Evolutionary conservation across 2,797 vertebrate genomes (phyloP).

Genomic region (Spinus olivaceus): DNA sequence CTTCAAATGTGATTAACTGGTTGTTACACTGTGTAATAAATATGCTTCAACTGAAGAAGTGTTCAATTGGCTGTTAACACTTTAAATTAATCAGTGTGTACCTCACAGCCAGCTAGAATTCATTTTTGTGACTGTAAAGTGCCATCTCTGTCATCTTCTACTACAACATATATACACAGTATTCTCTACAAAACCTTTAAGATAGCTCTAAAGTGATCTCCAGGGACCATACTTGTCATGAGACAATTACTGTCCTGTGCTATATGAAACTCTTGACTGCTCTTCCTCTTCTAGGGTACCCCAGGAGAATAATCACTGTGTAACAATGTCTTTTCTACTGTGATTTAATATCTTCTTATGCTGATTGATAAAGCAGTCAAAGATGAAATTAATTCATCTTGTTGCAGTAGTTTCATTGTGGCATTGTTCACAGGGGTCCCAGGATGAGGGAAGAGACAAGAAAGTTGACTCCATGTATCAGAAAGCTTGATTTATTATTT

Average conservation of each 20-base stretch:
- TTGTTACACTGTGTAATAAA: background rate
- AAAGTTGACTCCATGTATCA: too few species aligned
- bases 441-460: too few species aligned
- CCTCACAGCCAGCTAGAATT: background rate
- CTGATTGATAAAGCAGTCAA: conserved; percentile 13
- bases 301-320: conserved; percentile 10
- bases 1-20: conserved; percentile 2
- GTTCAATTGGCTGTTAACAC: background rate
- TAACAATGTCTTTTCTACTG: background rate
- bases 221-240: background rate
- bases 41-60: background rate
- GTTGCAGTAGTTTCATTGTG: background rate
- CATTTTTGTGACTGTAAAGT: background rate
- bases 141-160: background rate
- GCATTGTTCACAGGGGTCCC: too few species aligned
- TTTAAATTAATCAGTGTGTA: conserved; percentile 27
- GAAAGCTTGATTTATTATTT: too few species aligned
- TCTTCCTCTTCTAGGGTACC: background rate
- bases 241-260: conserved; percentile 30
- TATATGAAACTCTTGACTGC: background rate
- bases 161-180: background rate
- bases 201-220: background rate
- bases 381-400: background rate
- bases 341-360: background rate
- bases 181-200: background rate